Percentiles rank a stretch among this genome's conserved stretches.
phyloP scores from a whole-genome alignment of 2,888 invertebrate species.

The Cynaeus angustus region DNA sequence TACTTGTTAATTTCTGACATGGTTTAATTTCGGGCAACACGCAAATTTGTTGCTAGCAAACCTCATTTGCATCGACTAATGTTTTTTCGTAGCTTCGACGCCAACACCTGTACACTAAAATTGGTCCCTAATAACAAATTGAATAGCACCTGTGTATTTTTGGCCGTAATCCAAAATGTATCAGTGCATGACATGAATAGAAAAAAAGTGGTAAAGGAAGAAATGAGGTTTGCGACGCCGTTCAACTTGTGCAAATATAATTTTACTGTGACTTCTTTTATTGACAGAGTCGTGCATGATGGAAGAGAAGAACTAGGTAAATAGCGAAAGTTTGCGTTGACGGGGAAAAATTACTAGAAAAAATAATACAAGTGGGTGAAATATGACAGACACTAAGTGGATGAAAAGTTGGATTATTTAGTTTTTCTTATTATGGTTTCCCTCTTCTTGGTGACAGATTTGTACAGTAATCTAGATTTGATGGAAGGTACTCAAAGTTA shows the following conservation, averaged over 20 bases:
- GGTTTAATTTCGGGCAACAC: slow-evolving; percentile 32
- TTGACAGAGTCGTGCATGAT: slow-evolving; percentile 25
- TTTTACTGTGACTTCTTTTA: slow-evolving; percentile 14
- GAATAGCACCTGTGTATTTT: slow-evolving; percentile 16
- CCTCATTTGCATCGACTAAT: slow-evolving; percentile 26
- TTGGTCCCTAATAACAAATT: not conserved
- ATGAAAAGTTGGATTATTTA: slow-evolving; percentile 5
- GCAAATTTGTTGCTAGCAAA: slow-evolving; percentile 35
- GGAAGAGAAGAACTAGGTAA: slow-evolving; percentile 12
- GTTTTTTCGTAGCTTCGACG: slow-evolving; percentile 7
- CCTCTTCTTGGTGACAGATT: not conserved
- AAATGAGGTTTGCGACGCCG: not conserved
- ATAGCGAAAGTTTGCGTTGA: slow-evolving; percentile 17
- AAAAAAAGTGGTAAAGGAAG: no score
- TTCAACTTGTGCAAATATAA: slow-evolving; percentile 29
- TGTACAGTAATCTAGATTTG: no score
- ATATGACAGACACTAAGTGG: not conserved
- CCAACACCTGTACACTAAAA: not conserved
- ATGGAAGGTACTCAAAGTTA: not conserved
- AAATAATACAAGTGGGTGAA: not conserved
- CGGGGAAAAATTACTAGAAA: slow-evolving; percentile 5
- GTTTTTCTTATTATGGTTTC: slow-evolving; percentile 1
- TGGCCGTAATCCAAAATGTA: not conserved
- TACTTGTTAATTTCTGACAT: slow-evolving; percentile 35
- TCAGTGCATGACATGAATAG: slow-evolving; percentile 5